Evolutionary conservation across 2,113 vertebrate genomes (phyloP).

Genomic region (Oncorhynchus clarkii): DNA sequence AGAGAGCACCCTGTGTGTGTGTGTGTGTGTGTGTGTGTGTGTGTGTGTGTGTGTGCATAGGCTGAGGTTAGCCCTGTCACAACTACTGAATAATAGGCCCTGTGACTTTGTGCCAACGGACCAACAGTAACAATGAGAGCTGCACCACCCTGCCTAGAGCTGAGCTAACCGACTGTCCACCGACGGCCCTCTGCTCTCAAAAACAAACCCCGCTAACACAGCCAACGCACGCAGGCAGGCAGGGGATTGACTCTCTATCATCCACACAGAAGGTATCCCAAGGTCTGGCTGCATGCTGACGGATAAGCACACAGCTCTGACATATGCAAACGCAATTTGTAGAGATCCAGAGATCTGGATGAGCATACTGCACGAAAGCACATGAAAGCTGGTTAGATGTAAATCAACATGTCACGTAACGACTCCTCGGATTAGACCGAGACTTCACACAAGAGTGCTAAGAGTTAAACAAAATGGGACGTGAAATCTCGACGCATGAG

Average conservation of each 20-base stretch:
- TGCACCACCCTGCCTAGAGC: not conserved
- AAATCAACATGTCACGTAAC: not conserved
- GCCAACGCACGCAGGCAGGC: too few species aligned
- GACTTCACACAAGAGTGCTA: too few species aligned
- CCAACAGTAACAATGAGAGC: conserved; percentile 1
- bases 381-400: not conserved
- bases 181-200: too few species aligned
- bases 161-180: not conserved
- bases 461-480: too few species aligned
- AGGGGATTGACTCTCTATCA: not conserved
- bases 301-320: not conserved
- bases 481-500: too few species aligned
- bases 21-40: not conserved
- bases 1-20: not conserved
- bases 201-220: too few species aligned
- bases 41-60: not conserved
- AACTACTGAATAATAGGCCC: not conserved
- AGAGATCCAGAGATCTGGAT: not conserved
- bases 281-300: not conserved
- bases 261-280: not conserved
- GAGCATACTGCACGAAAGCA: not conserved
- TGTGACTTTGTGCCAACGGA: not conserved
- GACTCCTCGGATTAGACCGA: not conserved
- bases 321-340: not conserved
- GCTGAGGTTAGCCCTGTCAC: not conserved